Evolutionary conservation across 1,140 invertebrate genomes (phyloP).

Genomic region (Melipona quadrifasciata): DNA sequence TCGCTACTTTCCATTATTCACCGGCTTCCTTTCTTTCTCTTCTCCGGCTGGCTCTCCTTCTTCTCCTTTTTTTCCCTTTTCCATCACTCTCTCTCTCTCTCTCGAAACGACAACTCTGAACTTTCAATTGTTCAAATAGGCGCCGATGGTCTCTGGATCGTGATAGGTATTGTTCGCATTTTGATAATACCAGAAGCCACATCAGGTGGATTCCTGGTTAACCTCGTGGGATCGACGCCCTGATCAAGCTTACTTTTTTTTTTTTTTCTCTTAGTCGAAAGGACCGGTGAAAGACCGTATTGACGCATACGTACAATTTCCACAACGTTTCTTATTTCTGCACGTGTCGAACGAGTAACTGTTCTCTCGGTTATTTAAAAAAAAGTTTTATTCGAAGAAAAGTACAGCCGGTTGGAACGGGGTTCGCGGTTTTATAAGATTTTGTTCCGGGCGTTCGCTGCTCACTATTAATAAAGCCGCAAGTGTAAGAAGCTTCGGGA

Average conservation of each 20-base stretch:
- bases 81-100: conserved; percentile 3
- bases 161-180: neutral
- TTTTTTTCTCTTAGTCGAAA: neutral
- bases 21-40: conserved; percentile 37
- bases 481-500: conserved; percentile 12
- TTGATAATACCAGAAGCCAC: too few relatives aligned
- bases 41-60: neutral
- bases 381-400: neutral
- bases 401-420: neutral
- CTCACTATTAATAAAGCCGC: neutral
- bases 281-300: neutral
- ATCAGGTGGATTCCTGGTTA: too few relatives aligned
- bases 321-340: neutral
- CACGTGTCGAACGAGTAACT: neutral
- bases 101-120: conserved; percentile 36
- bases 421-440: neutral
- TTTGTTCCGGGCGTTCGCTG: neutral
- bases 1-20: conserved; percentile 75
- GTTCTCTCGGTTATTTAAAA: neutral
- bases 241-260: neutral
- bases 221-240: too few relatives aligned
- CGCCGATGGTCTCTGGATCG: conserved; percentile 5
- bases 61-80: neutral
- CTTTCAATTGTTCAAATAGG: neutral
- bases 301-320: too few relatives aligned